Conservation (phyloP, 2,113 vertebrate genomes). For the Crotalus viridis region DNA sequence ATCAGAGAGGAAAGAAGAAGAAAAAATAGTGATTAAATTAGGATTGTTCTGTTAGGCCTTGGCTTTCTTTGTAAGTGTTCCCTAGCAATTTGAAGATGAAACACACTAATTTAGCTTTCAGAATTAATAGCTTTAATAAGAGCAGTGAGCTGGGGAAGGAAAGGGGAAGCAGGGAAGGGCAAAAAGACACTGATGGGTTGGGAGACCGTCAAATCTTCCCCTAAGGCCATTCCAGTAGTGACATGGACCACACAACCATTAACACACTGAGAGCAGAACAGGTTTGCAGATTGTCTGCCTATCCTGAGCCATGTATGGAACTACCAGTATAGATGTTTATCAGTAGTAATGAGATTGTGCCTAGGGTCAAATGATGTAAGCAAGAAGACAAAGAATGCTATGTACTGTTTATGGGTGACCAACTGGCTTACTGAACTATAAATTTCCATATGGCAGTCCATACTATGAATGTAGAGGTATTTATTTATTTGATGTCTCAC, state of each 20-base stretch:
- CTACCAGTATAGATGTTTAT: conserved; percentile 58
- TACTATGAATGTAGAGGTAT: background rate
- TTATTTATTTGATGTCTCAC: background rate
- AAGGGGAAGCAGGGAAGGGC: conserved; percentile 69
- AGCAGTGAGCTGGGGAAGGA: conserved; percentile 74
- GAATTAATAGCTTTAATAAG: conserved; percentile 95
- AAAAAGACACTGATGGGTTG: conserved; percentile 74
- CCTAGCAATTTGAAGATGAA: conserved; percentile 73
- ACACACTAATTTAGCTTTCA: conserved; percentile 85
- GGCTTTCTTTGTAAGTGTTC: conserved; percentile 68
- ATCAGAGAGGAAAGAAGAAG: conserved; percentile 23
- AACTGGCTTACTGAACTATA: background rate
- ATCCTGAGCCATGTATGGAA: conserved; percentile 64
- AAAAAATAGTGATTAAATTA: conserved; percentile 65
- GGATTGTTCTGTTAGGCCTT: conserved; percentile 64
- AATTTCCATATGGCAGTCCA: background rate
- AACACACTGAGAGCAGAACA: conserved; percentile 61
- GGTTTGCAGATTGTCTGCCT: conserved; percentile 60
- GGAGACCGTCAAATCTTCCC: conserved; percentile 72
- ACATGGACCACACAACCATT: conserved; percentile 66
- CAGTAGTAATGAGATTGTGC: conserved; percentile 68
- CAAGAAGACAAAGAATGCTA: background rate
- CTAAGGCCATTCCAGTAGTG: conserved; percentile 69
- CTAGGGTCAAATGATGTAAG: conserved; percentile 35
- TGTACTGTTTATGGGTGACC: background rate